Percentiles rank a stretch among this genome's conserved stretches.
phyloP scores from a whole-genome alignment of 1,140 invertebrate species.

The Sitodiplosis mosellana region DNA sequence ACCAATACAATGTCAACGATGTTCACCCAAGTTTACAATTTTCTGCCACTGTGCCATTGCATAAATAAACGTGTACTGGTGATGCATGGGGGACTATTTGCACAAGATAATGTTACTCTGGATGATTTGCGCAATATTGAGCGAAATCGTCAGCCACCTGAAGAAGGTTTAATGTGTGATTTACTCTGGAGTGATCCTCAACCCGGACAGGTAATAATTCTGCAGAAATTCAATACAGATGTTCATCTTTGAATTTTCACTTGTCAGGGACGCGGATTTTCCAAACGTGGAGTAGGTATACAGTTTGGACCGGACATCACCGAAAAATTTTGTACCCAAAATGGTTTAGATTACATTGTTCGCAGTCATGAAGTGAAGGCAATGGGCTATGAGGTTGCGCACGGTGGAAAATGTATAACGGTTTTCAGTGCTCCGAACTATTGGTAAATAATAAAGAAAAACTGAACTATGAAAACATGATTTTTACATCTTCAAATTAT shows the following conservation, averaged over 20 bases:
- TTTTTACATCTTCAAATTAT: conserved; percentile 11
- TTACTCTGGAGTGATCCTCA: conserved; percentile 97
- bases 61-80: conserved; percentile 83
- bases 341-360: conserved; percentile 84
- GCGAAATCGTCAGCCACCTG: conserved; percentile 90
- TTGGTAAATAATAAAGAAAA: too few relatives aligned
- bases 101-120: conserved; percentile 72
- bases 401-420: conserved; percentile 87
- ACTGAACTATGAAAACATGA: too few relatives aligned
- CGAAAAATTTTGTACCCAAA: conserved; percentile 60
- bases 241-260: too few relatives aligned
- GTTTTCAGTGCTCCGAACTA: conserved; percentile 98
- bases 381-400: conserved; percentile 85
- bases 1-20: conserved; percentile 84
- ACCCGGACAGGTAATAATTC: too few relatives aligned
- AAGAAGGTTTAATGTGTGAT: conserved; percentile 94
- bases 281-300: conserved; percentile 92
- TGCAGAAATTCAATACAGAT: too few relatives aligned
- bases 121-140: conserved; percentile 78
- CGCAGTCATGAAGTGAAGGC: conserved; percentile 97
- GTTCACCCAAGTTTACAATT: conserved; percentile 98
- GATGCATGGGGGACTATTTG: conserved; percentile 91
- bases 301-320: conserved; percentile 99
- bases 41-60: conserved; percentile 88
- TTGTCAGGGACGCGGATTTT: conserved; percentile 72